Evolutionary conservation across 92 coral and sea anemone genomes (phyloP).

Genomic region (Epizoanthus fatuus): DNA sequence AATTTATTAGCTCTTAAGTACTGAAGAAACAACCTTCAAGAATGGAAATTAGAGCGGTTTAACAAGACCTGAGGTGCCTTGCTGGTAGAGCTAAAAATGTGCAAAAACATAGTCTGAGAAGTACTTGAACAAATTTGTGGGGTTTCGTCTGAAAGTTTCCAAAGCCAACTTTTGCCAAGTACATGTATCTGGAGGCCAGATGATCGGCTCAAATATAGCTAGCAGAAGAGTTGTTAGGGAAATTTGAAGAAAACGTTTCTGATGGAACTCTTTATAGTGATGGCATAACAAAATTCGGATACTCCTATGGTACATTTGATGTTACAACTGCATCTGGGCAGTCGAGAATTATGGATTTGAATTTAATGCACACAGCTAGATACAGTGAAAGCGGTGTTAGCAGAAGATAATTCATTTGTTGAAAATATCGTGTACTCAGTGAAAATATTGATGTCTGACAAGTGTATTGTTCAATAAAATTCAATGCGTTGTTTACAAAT

Average conservation of each 20-base stretch:
- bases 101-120: background rate
- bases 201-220: conserved; percentile 8
- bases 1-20: background rate
- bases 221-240: conserved; percentile 13
- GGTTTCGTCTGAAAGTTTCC: background rate
- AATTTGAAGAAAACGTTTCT: background rate
- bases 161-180: background rate
- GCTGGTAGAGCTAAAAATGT: conserved; percentile 35
- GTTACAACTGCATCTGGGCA: conserved; percentile 16
- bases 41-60: conserved; percentile 20
- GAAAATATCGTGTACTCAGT: conserved; percentile 14
- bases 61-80: conserved; percentile 5
- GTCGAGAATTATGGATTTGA: background rate
- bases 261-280: conserved; percentile 33
- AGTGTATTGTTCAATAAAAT: too few species aligned
- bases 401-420: background rate
- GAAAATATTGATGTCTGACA: conserved; percentile 39
- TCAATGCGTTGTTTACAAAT: background rate
- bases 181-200: too few species aligned
- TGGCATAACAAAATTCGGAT: conserved; percentile 33
- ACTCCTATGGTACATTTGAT: conserved; percentile 20
- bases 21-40: conserved; percentile 10
- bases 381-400: conserved; percentile 1
- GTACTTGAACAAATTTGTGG: conserved; percentile 19
- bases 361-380: conserved; percentile 21